These are phyloP conservation scores for Sander lucioperca DNA, from an alignment of 2,113 vertebrate genomes.

Conservation along the genomic window DNA sequence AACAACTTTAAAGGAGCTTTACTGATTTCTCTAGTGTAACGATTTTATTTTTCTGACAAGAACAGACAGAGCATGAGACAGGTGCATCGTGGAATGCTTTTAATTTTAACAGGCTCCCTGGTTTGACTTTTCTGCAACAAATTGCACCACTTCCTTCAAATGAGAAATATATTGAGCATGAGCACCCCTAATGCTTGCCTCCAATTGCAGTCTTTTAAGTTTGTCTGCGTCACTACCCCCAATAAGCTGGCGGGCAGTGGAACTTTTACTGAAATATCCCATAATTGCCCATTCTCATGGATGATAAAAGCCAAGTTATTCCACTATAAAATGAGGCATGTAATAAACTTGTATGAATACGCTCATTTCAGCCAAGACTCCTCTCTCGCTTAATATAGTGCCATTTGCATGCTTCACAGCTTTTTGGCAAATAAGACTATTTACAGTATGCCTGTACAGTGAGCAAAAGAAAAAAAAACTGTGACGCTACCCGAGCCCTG, in stretches of 20 bases:
- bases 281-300: slow-evolving; percentile 79
- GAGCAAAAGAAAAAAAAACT: slow-evolving; percentile 39
- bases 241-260: slow-evolving; percentile 69
- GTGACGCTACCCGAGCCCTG: slow-evolving; percentile 11
- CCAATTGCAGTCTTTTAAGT: slow-evolving; percentile 78
- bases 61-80: slow-evolving; percentile 52
- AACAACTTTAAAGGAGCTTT: slow-evolving; percentile 58
- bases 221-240: slow-evolving; percentile 73
- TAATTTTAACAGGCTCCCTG: slow-evolving; percentile 58
- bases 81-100: slow-evolving; percentile 64
- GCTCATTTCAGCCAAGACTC: slow-evolving; percentile 65
- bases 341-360: slow-evolving; percentile 76
- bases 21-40: slow-evolving; percentile 64
- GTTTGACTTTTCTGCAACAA: slow-evolving; percentile 60
- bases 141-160: slow-evolving; percentile 71
- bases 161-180: slow-evolving; percentile 76
- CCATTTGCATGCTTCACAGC: slow-evolving; percentile 74
- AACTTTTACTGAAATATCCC: slow-evolving; percentile 73
- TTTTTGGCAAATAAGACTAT: slow-evolving; percentile 61
- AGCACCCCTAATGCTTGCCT: slow-evolving; percentile 66
- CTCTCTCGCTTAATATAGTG: slow-evolving; percentile 56
- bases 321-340: slow-evolving; percentile 76
- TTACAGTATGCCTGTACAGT: slow-evolving; percentile 57
- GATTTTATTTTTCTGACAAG: slow-evolving; percentile 38
- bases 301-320: slow-evolving; percentile 74